Base-by-base conservation (phyloP, 2,888 invertebrate species). In the Philereme vetulata region DNA sequence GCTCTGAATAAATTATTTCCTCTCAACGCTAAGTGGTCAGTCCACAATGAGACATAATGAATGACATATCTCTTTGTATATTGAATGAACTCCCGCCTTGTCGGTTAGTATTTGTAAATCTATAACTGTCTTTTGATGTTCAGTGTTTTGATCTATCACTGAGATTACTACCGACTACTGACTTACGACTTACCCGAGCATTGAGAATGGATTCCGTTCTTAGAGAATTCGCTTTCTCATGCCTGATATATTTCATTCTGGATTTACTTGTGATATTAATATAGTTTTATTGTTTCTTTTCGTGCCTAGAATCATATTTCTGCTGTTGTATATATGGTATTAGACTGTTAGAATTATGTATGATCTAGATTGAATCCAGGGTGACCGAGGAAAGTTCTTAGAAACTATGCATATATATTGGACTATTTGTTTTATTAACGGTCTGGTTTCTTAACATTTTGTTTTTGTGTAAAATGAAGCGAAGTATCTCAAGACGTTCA, bases 1-100 rank as follows among this genome's bases (percentile, higher is more conserved):
- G 76, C 74, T 79, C 78, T 84, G 82, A 89, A 90, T 86, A 90
- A 89, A 86, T 87, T 80, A 88, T 88, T 88, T 89, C 88, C 88
- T 88, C 84, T 82, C 74, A 60, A 70, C 78, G 72, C 80, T 86
- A 87, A 90, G 85, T 87, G 88, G 86, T 84, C 85, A 86, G 76
- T 78, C 72, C 76, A 85, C 85, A 88, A 85, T 82, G 79, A 83
- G 77, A 80, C 76, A 81, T 84, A 88, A 88, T 86, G 85, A 84
- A 87, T 84, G 86, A 84, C 80, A 82, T 83, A 82, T 85, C 79
- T 82, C 83, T 85, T 88, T 86, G 81, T 82, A 75, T 71, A 71
- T 71, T 82, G 78, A 83, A 86, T 82, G 78, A 82, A 84, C 72
- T 71, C 73, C 72, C 67, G 74, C 78, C 69, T 76, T 76, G 78